Conservation (phyloP, 2,888 invertebrate genomes). For the Polyommatus icarus region DNA sequence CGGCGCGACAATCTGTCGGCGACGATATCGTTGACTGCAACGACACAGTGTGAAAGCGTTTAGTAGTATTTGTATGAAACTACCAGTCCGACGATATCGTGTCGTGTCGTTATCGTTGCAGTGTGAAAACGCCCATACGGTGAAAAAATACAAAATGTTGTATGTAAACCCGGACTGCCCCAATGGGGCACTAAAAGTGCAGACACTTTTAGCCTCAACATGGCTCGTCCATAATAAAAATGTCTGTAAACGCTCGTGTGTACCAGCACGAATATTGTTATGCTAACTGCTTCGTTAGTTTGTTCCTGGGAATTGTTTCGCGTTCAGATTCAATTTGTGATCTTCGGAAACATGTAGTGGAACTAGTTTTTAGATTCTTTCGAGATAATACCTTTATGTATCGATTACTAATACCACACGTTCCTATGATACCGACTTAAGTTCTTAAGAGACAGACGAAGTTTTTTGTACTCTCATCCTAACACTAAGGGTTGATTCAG, state of each 20-base stretch:
- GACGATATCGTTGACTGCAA: too few relatives aligned
- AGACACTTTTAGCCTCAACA: neutral
- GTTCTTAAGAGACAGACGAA: too few relatives aligned
- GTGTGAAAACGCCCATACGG: too few relatives aligned
- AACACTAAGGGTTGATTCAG: too few relatives aligned
- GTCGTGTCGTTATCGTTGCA: too few relatives aligned
- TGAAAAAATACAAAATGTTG: too few relatives aligned
- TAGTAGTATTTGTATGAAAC: too few relatives aligned
- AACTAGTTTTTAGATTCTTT: neutral
- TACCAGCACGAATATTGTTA: slow-evolving; percentile 72
- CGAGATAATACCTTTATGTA: neutral
- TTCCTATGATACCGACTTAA: too few relatives aligned
- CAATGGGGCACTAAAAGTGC: neutral
- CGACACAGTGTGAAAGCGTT: too few relatives aligned
- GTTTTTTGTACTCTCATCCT: too few relatives aligned
- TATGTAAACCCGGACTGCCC: neutral
- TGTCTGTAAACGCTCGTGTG: slow-evolving; percentile 45
- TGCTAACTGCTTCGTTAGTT: slow-evolving; percentile 79
- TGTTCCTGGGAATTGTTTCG: slow-evolving; percentile 73
- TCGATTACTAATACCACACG: neutral
- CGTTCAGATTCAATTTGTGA: slow-evolving; percentile 65
- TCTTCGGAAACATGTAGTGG: slow-evolving; percentile 47
- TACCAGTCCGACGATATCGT: too few relatives aligned
- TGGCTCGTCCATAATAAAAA: neutral
- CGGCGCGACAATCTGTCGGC: too few relatives aligned